These are phyloP conservation scores for Zaprionus camerounensis DNA, from an alignment of 1,140 invertebrate genomes.

Conservation along the genomic window DNA sequence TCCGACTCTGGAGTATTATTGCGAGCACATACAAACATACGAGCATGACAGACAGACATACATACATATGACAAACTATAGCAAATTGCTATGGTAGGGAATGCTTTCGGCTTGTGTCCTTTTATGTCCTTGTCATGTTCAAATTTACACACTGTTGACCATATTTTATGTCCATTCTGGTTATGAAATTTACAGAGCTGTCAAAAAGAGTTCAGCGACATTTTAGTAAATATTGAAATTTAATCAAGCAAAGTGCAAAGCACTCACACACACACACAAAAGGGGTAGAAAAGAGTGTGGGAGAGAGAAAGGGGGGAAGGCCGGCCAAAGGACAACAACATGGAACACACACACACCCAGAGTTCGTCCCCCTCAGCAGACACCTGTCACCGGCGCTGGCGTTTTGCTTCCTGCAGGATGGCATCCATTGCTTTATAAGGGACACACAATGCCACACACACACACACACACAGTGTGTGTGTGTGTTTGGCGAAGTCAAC, in stretches of 20 bases:
- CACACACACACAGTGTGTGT: slow-evolving; percentile 28
- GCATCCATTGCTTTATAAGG: slow-evolving; percentile 50
- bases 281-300: not conserved
- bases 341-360: slow-evolving; percentile 15
- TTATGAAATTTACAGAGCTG: slow-evolving; percentile 82
- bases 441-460: slow-evolving; percentile 33
- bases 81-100: slow-evolving; percentile 47
- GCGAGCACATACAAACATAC: not conserved
- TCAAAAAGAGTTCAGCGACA: slow-evolving; percentile 82
- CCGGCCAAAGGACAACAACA: slow-evolving; percentile 56
- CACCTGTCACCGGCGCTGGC: slow-evolving; percentile 73
- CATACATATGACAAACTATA: slow-evolving; percentile 51
- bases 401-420: slow-evolving; percentile 55
- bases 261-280: slow-evolving; percentile 27
- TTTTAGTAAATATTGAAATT: slow-evolving; percentile 83
- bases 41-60: not conserved
- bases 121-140: slow-evolving; percentile 71
- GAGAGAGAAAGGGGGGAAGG: slow-evolving; percentile 3
- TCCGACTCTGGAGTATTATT: slow-evolving; percentile 17
- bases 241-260: slow-evolving; percentile 81
- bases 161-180: slow-evolving; percentile 82
- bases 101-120: slow-evolving; percentile 53
- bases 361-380: slow-evolving; percentile 61
- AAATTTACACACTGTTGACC: slow-evolving; percentile 79
- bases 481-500: slow-evolving; percentile 70